These are phyloP conservation scores for Mystacides longicornis DNA, from an alignment of 2,888 invertebrate genomes.

Conservation along the genomic window DNA sequence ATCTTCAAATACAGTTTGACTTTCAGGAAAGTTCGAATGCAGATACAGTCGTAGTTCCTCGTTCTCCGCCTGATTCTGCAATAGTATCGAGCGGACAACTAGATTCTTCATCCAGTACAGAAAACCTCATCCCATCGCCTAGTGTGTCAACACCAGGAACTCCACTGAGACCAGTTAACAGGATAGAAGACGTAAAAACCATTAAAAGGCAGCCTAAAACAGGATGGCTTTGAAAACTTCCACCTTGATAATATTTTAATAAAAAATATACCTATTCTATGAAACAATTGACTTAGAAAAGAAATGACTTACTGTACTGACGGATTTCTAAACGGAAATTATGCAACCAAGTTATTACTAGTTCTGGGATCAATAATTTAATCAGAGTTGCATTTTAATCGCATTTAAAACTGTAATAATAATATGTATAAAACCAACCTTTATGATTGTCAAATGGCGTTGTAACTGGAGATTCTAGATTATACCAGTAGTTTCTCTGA, in stretches of 20 bases:
- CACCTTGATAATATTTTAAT: too few species aligned
- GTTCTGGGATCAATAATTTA: too few species aligned
- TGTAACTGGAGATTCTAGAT: too few species aligned
- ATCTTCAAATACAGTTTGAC: neutral
- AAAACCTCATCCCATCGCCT: constrained; percentile 40
- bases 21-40: neutral
- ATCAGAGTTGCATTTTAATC: too few species aligned
- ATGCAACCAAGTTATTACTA: too few species aligned
- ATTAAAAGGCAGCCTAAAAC: constrained; percentile 51
- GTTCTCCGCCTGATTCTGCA: constrained; percentile 27
- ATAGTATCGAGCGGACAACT: constrained; percentile 34
- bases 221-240: constrained; percentile 50
- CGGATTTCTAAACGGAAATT: too few species aligned
- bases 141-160: constrained; percentile 36
- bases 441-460: too few species aligned
- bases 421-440: too few species aligned
- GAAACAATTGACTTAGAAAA: neutral
- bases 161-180: constrained; percentile 38
- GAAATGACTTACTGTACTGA: neutral
- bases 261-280: too few species aligned
- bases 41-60: constrained; percentile 17
- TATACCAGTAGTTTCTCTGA: constrained; percentile 11
- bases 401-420: too few species aligned
- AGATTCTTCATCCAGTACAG: constrained; percentile 44
- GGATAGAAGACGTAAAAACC: constrained; percentile 48